Base-by-base conservation (phyloP, 1,140 invertebrate species). In the Glossosoma conforme region DNA sequence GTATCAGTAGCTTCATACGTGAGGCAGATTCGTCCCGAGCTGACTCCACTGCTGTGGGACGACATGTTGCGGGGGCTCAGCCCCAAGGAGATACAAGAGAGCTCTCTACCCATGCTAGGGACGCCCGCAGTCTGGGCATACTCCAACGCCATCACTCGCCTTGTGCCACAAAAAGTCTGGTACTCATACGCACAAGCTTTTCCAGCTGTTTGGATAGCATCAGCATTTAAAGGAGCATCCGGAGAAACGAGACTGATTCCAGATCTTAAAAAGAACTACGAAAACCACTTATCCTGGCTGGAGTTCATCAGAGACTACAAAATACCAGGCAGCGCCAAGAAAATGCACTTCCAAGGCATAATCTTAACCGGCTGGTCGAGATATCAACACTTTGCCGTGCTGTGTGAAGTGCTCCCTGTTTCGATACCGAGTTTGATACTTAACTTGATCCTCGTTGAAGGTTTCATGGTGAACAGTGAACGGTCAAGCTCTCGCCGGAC, bases 61-160 rank as follows among this genome's bases (percentile, higher is more conserved):
- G 95, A 98, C 65, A 96, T 97, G 90, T 63, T 97, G 24, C 74
- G 91, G 18, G 77, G 83, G 25, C 81, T 92, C 58, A 78, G 81
- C n/a, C 67, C 79, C 54, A 73, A 77, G 44, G 70, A 77, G 60
- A 77, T 88, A 65, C 71, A 80, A 65, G 80, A 79, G 38, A 78
- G 77, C 59, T 79, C 82, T n/a, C 72, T 90, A n/a, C 81, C 83
- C 0, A 77, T 79, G 22, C 76, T 87, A 36, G 82, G 93, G 1
- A 86, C 93, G 66, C 87, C 86, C 0, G 92, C 95, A 79, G 82
- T 91, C n/a, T 92, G 89, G 89, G 78, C 84, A 1, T 89, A 88
- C 60, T 75, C 75, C 40, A 77, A 78, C 57, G 78, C 85, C 58
- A 74, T 82, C 11, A 74, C 78, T 48, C 63, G 66, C 15, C 77